Percentiles rank a stretch among this genome's conserved stretches.
Conservation (phyloP, 2,113 vertebrate genomes). For the Nycticorax nycticorax region DNA sequence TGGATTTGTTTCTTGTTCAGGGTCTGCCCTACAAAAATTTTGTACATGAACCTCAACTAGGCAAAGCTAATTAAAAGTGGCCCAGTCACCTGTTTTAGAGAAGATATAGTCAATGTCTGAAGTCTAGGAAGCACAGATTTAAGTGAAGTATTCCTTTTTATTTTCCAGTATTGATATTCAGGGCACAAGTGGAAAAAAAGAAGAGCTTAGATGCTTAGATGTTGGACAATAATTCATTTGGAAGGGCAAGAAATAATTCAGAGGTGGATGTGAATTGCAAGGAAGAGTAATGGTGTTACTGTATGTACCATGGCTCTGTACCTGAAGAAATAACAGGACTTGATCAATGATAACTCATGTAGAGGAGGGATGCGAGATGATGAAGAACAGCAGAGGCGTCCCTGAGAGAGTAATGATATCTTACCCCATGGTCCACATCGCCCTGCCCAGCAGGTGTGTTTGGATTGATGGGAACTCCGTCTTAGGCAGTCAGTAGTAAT, state of each 20-base stretch:
- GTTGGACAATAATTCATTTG: constrained; percentile 45
- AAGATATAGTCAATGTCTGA: background rate
- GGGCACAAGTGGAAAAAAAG: background rate
- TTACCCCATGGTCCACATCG: background rate
- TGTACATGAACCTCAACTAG: background rate
- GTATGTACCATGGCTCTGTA: constrained; percentile 36
- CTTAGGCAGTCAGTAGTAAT: constrained; percentile 53
- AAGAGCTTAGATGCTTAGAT: background rate
- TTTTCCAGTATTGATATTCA: constrained; percentile 30
- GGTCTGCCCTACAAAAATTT: background rate
- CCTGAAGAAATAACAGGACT: constrained; percentile 61
- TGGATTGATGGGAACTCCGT: constrained; percentile 66
- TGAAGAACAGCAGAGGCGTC: constrained; percentile 54
- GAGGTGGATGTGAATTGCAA: constrained; percentile 45
- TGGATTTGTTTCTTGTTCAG: background rate
- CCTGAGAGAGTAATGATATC: constrained; percentile 63
- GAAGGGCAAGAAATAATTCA: constrained; percentile 64
- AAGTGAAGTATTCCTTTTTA: background rate
- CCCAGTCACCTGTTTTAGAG: background rate
- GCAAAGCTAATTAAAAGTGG: background rate
- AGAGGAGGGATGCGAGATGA: constrained; percentile 36
- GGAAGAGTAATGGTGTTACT: constrained; percentile 65
- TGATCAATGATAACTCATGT: constrained; percentile 67
- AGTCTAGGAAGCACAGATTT: background rate
- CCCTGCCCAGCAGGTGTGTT: constrained; percentile 36